Percentiles rank a stretch among this genome's conserved stretches.
These are phyloP conservation scores for Trichomalopsis sarcophagae DNA, from an alignment of 1,140 invertebrate genomes.

Conservation along the genomic window DNA sequence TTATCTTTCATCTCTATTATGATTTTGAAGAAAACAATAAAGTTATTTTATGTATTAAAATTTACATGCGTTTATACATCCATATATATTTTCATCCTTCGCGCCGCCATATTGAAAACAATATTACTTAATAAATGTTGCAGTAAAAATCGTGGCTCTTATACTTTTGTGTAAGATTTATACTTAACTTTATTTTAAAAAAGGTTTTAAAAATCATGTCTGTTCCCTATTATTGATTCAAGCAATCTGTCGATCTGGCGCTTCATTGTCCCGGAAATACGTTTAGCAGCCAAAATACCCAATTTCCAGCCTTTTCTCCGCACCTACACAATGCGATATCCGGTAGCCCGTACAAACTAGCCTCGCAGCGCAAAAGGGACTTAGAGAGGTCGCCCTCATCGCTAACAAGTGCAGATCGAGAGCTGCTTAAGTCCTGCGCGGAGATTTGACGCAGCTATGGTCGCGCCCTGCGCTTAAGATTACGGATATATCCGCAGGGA, in stretches of 20 bases:
- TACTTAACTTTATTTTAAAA: too few species aligned
- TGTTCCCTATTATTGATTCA: conserved; percentile 32
- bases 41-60: too few species aligned
- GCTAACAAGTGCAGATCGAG: not conserved
- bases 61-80: too few species aligned
- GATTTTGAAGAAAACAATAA: too few species aligned
- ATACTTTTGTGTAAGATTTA: too few species aligned
- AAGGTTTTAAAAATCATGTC: too few species aligned
- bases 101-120: too few species aligned
- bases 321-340: not conserved
- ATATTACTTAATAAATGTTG: too few species aligned
- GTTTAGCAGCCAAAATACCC: not conserved
- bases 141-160: too few species aligned
- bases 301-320: not conserved
- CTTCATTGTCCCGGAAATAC: not conserved
- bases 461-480: conserved; percentile 36
- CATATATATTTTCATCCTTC: too few species aligned
- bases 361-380: not conserved
- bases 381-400: not conserved
- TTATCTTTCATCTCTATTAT: too few species aligned
- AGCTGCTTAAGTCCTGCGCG: conserved; percentile 4
- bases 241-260: not conserved
- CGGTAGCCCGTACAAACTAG: not conserved
- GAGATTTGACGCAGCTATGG: conserved; percentile 20
- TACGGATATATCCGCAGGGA: not conserved